Conservation (phyloP, 2,797 vertebrate genomes). For the Pangasius djambal region DNA sequence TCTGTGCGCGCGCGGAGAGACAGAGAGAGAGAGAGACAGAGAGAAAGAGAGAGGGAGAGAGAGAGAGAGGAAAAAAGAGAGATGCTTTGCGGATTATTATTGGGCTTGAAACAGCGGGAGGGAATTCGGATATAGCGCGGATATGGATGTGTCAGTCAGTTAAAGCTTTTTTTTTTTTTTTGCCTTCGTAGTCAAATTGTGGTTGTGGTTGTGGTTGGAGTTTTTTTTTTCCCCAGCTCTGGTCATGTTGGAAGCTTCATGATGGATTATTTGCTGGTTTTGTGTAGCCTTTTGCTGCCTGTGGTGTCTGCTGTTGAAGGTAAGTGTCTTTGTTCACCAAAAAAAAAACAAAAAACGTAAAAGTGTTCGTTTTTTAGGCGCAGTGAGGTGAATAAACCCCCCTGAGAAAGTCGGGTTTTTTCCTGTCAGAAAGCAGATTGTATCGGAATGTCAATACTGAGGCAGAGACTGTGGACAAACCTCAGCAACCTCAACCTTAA, state of each 20-base stretch:
- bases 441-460: conserved; percentile 21
- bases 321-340: conserved; percentile 56
- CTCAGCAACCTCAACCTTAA: not conserved
- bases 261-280: conserved; percentile 83
- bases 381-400: not conserved
- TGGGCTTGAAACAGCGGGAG: conserved; percentile 4
- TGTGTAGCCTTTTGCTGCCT: conserved; percentile 78
- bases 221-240: conserved; percentile 55
- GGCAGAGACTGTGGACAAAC: not conserved
- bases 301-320: conserved; percentile 80
- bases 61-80: not conserved
- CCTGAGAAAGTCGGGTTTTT: not conserved
- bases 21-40: not conserved
- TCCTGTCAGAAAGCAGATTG: not conserved
- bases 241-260: conserved; percentile 77
- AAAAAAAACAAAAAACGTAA: not conserved
- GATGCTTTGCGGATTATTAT: conserved; percentile 25
- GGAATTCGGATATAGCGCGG: conserved; percentile 4
- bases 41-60: not conserved
- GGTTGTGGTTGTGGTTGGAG: not conserved
- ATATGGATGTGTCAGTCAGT: conserved; percentile 22
- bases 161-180: not conserved
- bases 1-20: not conserved
- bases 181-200: not conserved
- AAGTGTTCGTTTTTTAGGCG: not conserved